Base-by-base conservation (phyloP, 2,888 invertebrate species). In the Nyleta sp. region DNA sequence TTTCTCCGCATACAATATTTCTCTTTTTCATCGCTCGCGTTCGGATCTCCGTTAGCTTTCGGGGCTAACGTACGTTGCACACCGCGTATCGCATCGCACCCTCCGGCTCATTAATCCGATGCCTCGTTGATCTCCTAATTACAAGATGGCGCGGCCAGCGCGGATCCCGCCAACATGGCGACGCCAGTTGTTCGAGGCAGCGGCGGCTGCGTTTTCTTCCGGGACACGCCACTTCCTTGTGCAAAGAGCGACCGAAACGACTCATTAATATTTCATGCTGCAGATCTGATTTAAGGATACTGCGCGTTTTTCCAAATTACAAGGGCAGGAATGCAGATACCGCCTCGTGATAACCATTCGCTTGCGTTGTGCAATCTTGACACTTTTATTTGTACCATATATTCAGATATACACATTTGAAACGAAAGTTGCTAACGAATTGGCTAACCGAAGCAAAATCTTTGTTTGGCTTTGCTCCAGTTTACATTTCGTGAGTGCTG, bases 121-220 rank as follows among this genome's bases (percentile, higher is more conserved):
- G 85, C 85, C 85, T 87, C 78, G 87, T 88, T 87, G 87, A 89
- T 88, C 86, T 85, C 81, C 86, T 89, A 90, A 90, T 90, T 89
- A 86, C 88, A 89, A 89, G 87, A 90, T 89, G 90, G 90, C 87
- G 87, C 42, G 38, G 35, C 13, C 52, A 50, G 22, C n/a, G n/a
- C 46, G 22, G 44, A 53, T 15, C 20, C 70, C 59, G 59, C 31
- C 48, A 59, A 59, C 35, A 35, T 53, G 71, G 62, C 62, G 71
- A 59, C 48, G 57, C 42, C 38, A 50, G 13, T 44, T 67, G 46
- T 48, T 48, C n/a, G n/a, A n/a, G n/a, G n/a, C n/a, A 15, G 22
- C 13, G 0, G 24, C 22, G 48, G n/a, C 24, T 28, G 40, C 18
- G 13, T 3, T 53, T 53, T 24, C 67, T 67, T 67, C 55, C 67